Evolutionary conservation across 2,888 invertebrate genomes (phyloP).

Genomic region (Baronia brevicornis): DNA sequence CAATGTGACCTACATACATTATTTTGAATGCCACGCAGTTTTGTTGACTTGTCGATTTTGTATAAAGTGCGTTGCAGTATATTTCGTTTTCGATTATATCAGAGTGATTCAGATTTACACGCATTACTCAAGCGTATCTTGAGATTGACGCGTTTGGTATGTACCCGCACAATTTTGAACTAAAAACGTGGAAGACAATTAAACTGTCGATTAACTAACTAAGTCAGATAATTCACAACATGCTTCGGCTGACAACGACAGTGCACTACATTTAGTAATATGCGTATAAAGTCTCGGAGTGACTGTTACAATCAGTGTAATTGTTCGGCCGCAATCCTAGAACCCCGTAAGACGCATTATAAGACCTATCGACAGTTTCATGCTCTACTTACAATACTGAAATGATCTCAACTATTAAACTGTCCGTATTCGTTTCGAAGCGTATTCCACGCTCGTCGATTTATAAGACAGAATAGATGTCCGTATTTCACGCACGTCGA

Average conservation of each 20-base stretch:
- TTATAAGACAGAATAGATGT: constrained; percentile 35
- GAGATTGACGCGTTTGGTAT: too few species aligned
- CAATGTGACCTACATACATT: constrained; percentile 5
- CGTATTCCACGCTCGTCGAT: constrained; percentile 31
- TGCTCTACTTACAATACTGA: constrained; percentile 61
- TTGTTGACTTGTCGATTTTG: constrained; percentile 3
- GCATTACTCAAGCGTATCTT: too few species aligned
- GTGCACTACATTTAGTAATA: too few species aligned
- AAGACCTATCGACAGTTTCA: constrained; percentile 49
- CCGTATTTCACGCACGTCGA: constrained; percentile 38
- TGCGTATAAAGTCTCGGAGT: too few species aligned
- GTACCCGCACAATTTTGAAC: too few species aligned
- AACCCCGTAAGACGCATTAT: constrained; percentile 50
- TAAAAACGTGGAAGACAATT: constrained; percentile 46
- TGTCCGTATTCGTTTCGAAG: constrained; percentile 49
- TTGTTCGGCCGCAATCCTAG: constrained; percentile 48
- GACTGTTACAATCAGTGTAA: constrained; percentile 35
- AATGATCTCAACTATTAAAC: constrained; percentile 60
- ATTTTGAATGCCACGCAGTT: constrained; percentile 3
- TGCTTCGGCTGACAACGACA: constrained; percentile 42
- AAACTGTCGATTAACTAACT: constrained; percentile 40
- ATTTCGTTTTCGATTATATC: constrained; percentile 8
- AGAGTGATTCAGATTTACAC: too few species aligned
- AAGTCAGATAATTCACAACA: constrained; percentile 46
- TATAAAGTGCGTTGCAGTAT: constrained; percentile 2